These are phyloP conservation scores for Trisateles emortualis DNA, from an alignment of 2,888 invertebrate genomes.

Conservation along the genomic window DNA sequence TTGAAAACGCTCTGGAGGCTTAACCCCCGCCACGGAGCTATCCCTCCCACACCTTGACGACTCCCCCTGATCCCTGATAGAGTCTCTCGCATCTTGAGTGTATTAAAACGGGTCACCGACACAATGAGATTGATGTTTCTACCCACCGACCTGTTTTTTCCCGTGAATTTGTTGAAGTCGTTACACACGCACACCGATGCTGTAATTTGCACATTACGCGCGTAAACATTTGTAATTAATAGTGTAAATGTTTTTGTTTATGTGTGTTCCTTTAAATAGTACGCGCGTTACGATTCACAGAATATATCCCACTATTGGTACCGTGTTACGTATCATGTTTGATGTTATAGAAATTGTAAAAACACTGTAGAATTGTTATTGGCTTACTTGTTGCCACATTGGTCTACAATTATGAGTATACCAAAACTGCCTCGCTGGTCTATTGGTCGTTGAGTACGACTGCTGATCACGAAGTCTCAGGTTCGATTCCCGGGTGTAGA, in stretches of 20 bases:
- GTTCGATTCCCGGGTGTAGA: too few relatives aligned
- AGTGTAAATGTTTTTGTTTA: slow-evolving; percentile 39
- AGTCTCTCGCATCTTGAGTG: slow-evolving; percentile 37
- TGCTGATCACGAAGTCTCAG: too few relatives aligned
- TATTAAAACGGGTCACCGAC: slow-evolving; percentile 41
- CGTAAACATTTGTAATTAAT: slow-evolving; percentile 45
- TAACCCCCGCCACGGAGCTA: slow-evolving; percentile 18
- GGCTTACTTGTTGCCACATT: too few relatives aligned
- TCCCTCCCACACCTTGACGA: slow-evolving; percentile 25
- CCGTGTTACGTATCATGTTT: slow-evolving; percentile 19
- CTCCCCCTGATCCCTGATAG: slow-evolving; percentile 23
- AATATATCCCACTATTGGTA: slow-evolving; percentile 28
- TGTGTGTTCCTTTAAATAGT: slow-evolving; percentile 27
- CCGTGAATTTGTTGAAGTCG: slow-evolving; percentile 29
- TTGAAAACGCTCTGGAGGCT: slow-evolving; percentile 51
- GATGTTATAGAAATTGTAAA: neutral
- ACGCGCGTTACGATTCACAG: slow-evolving; percentile 34
- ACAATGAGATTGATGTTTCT: slow-evolving; percentile 35
- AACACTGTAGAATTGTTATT: too few relatives aligned
- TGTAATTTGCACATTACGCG: slow-evolving; percentile 37
- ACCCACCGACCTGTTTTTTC: slow-evolving; percentile 20
- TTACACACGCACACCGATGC: slow-evolving; percentile 25
- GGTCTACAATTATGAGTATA: too few relatives aligned
- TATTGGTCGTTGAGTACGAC: too few relatives aligned
- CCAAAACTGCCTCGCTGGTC: too few relatives aligned